Evolutionary conservation across 2,113 vertebrate genomes (phyloP).

Genomic region (Prionailurus bengalensis): DNA sequence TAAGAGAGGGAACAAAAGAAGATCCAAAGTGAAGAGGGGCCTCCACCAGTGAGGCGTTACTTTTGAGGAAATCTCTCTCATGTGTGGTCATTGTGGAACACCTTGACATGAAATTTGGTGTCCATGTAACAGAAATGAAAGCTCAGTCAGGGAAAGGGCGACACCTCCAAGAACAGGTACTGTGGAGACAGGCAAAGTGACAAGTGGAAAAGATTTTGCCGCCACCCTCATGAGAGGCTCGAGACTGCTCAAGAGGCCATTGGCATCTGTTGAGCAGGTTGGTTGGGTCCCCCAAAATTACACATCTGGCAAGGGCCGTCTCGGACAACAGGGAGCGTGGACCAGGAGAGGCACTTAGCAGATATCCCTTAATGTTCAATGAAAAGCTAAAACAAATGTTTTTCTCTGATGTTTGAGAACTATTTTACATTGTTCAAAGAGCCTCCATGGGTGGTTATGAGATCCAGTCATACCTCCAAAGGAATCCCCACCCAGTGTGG

Average conservation of each 20-base stretch:
- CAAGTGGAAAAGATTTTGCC: too few species aligned
- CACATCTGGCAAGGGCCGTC: not conserved
- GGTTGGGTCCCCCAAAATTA: not conserved
- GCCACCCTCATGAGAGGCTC: not conserved
- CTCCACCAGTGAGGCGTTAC: not conserved
- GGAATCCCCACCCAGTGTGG: not conserved
- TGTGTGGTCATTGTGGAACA: not conserved
- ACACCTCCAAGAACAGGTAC: not conserved
- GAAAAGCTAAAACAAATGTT: not conserved
- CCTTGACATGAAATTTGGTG: not conserved
- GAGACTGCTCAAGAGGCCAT: not conserved
- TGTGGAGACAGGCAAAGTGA: not conserved
- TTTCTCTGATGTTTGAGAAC: not conserved
- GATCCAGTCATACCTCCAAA: not conserved
- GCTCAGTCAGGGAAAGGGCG: not conserved
- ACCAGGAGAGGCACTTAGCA: fast-evolving
- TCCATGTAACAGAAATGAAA: not conserved
- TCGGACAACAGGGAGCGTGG: not conserved
- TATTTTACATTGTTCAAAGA: not conserved
- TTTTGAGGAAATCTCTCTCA: not conserved
- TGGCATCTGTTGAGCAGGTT: not conserved
- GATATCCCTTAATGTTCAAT: not conserved
- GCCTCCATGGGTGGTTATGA: not conserved
- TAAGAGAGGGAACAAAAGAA: not conserved
- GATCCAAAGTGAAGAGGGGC: not conserved